Percentiles rank a stretch among this genome's conserved stretches.
phyloP scores from a whole-genome alignment of 2,888 invertebrate species.

The Operophtera brumata region DNA sequence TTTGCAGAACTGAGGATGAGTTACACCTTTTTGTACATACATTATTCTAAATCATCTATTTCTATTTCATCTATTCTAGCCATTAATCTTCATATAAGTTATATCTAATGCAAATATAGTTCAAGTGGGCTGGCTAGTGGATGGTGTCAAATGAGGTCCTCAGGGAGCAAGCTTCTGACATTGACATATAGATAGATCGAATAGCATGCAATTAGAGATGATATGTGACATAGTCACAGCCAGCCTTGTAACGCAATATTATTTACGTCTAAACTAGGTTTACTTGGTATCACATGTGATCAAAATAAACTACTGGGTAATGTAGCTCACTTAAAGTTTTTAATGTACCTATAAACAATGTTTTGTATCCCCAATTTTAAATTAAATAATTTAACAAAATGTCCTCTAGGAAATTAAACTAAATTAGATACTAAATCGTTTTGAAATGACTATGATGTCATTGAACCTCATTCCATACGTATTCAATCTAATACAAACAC shows the following conservation, averaged over 20 bases:
- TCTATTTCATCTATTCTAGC: too few relatives aligned
- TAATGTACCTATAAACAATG: neutral
- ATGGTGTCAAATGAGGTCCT: slow-evolving; percentile 15
- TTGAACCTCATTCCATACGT: neutral
- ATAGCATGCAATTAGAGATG: slow-evolving; percentile 21
- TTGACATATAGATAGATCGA: slow-evolving; percentile 23
- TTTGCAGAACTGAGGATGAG: too few relatives aligned
- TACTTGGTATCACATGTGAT: neutral
- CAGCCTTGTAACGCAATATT: slow-evolving; percentile 2
- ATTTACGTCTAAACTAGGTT: neutral
- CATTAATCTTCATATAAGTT: neutral
- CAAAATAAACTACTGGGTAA: neutral
- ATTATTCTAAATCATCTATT: too few relatives aligned
- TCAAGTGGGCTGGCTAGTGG: slow-evolving; percentile 8
- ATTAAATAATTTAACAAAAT: neutral
- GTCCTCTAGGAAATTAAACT: neutral
- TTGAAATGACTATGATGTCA: neutral
- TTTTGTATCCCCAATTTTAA: neutral
- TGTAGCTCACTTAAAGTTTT: neutral
- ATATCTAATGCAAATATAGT: slow-evolving; percentile 2
- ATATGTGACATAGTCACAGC: slow-evolving; percentile 8
- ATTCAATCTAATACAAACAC: neutral
- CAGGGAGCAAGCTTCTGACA: slow-evolving; percentile 18
- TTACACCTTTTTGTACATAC: too few relatives aligned
- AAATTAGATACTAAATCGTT: neutral